Conservation (phyloP, 2,113 vertebrate genomes). For the Festucalex cinctus region DNA sequence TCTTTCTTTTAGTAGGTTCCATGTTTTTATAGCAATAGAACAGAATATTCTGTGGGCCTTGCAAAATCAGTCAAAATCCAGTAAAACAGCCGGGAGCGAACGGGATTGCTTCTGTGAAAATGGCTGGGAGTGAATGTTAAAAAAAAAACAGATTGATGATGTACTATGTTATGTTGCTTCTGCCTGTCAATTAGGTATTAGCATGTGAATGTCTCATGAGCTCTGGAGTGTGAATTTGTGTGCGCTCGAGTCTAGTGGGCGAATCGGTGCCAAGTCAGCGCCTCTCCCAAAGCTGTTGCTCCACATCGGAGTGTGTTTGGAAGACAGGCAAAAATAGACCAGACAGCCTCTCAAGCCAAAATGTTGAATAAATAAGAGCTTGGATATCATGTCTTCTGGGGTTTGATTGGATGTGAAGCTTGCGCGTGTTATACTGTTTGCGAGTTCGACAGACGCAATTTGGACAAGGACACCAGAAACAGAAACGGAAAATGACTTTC, state of each 20-base stretch:
- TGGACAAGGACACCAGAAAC: not conserved
- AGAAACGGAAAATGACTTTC: not conserved
- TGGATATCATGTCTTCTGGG: conserved; percentile 26
- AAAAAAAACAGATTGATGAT: no score
- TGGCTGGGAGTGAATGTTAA: no score
- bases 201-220: conserved; percentile 10
- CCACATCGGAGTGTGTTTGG: conserved; percentile 36
- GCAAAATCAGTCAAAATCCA: no score
- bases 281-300: conserved; percentile 47
- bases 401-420: conserved; percentile 5
- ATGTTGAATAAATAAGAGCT: conserved; percentile 55
- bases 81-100: no score
- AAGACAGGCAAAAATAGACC: conserved; percentile 52
- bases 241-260: conserved; percentile 10
- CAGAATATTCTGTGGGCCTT: no score
- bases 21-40: no score
- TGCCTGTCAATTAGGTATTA: conserved; percentile 16
- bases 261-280: conserved; percentile 32
- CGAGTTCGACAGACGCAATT: not conserved
- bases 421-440: not conserved
- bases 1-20: no score
- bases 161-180: no score
- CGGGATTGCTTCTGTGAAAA: no score
- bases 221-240: conserved; percentile 23
- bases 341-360: conserved; percentile 38